Evolutionary conservation across 2,888 invertebrate species (phyloP).

Genomic region (Stomorhina lunata): DNA sequence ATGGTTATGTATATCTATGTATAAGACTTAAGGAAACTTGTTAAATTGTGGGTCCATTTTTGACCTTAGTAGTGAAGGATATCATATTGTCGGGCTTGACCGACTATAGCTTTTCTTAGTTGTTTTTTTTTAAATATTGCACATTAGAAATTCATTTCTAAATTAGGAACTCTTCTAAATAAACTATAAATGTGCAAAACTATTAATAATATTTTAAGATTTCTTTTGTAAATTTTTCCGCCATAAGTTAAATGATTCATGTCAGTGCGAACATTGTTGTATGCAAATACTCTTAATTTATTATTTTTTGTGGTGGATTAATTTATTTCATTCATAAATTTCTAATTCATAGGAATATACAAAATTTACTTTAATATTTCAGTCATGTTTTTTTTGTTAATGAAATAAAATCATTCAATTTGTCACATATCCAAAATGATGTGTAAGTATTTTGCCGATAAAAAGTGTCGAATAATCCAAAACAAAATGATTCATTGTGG

Average conservation of each 20-base stretch:
- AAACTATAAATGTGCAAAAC: too few relatives aligned
- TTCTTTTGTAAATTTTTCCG: background rate
- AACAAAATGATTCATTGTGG: conserved; percentile 53
- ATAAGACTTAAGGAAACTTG: too few relatives aligned
- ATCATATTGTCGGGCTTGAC: too few relatives aligned
- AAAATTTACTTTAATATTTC: conserved; percentile 19
- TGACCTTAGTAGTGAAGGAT: too few relatives aligned
- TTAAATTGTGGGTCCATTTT: too few relatives aligned
- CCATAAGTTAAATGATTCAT: conserved; percentile 5
- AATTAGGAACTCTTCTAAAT: too few relatives aligned
- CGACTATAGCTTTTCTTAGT: too few relatives aligned
- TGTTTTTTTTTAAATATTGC: too few relatives aligned
- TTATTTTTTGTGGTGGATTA: conserved; percentile 4
- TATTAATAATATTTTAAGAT: background rate
- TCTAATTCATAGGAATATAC: background rate
- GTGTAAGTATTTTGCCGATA: background rate
- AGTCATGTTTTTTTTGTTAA: background rate
- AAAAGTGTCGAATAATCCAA: background rate
- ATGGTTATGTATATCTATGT: too few relatives aligned
- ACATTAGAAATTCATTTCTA: too few relatives aligned
- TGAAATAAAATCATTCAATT: conserved; percentile 39
- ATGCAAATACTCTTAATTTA: background rate
- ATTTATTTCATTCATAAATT: background rate
- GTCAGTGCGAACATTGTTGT: background rate
- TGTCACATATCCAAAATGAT: background rate